Evolutionary conservation across 2,888 invertebrate species (phyloP), one percentile per base, ranked within the genome.

Genomic region (Labia minor): DNA sequence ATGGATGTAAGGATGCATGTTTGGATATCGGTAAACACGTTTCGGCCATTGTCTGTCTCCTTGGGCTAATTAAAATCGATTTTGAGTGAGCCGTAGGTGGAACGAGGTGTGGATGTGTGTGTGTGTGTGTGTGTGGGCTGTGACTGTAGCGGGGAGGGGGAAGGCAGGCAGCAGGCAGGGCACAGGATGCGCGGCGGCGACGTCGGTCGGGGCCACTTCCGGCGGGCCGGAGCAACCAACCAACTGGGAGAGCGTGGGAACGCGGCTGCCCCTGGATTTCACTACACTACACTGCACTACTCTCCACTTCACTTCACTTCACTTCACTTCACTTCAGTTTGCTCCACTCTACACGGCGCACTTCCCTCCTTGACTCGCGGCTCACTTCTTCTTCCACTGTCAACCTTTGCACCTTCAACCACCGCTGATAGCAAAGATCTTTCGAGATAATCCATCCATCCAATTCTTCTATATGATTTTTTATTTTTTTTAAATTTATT

Each of bases 161-260:
- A 33, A 33, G 33, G 8, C 49, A 49, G 49, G n/a, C 8, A 49
- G 8, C 49, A 49, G 49, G 49, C 8, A 14, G 49, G 49, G 49
- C 49, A 49, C 49, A 49, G 49, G 49, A 49, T 49, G 49, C n/a
- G 49, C 14, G 33, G 33, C 33, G 49, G 49, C 49, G 49, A 14
- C 14, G 49, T 4, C 16, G 49, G 49, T 49, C 49, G 49, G 49
- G 49, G 49, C 49, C 49, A 49, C 49, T 49, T 49, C 49, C 49
- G 49, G 49, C 14, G 49, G 49, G 49, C 49, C 26, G 26, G 26
- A 49, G n/a, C 14, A 49, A 49, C 49, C 49, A 49, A 49, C 49
- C 49, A 49, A 49, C 49, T 16, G 49, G 11, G n/a, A 49, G 49
- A 49, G 49, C 49, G 49, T 49, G 49, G 49, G 49, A 49, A 49